These are phyloP conservation scores for Cinclus cinclus DNA, from an alignment of 2,113 vertebrate genomes.

Conservation along the genomic window DNA sequence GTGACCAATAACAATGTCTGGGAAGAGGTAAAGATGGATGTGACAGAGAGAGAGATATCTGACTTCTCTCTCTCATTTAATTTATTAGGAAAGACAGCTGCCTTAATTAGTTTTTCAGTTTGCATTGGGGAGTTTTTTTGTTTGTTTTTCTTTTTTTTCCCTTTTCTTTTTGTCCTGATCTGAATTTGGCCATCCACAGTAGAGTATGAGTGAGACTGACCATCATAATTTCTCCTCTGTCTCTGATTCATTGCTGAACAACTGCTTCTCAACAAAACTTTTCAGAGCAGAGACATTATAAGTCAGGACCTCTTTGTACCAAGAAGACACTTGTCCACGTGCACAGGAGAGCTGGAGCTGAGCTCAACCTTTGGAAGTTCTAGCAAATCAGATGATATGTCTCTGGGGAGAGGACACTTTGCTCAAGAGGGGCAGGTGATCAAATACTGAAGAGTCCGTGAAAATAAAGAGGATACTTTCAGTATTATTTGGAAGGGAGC, in stretches of 20 bases:
- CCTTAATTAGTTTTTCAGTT: neutral
- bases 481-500: neutral
- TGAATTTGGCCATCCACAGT: neutral
- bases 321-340: neutral
- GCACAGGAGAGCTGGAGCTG: neutral
- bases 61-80: neutral
- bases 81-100: neutral
- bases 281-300: neutral
- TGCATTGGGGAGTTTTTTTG: fast-evolving
- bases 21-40: neutral
- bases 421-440: neutral
- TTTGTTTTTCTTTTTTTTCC: neutral
- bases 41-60: neutral
- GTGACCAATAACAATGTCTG: neutral
- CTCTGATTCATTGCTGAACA: neutral
- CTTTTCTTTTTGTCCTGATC: neutral
- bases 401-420: neutral
- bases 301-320: neutral
- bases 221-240: neutral
- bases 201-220: neutral
- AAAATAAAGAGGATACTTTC: neutral
- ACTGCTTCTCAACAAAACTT: neutral
- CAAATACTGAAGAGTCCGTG: neutral
- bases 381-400: neutral
- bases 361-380: neutral